These are phyloP conservation scores for Heliconius nattereri DNA, from an alignment of 1,140 invertebrate genomes.

Conservation along the genomic window DNA sequence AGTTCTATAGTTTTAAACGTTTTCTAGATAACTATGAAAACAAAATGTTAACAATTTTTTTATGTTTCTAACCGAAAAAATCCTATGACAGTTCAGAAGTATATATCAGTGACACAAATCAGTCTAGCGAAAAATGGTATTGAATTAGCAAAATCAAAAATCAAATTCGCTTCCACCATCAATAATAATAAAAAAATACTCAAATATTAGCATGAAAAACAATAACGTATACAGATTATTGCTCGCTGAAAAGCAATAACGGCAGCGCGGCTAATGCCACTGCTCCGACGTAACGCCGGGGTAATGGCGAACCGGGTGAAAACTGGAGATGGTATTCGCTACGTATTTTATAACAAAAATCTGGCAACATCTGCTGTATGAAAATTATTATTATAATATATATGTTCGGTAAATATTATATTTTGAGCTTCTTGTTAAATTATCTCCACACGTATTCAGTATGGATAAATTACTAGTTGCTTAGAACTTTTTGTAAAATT, in stretches of 20 bases:
- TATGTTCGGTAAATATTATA: no score
- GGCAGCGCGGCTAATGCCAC: conserved; percentile 5
- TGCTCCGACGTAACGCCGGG: neutral
- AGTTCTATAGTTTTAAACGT: no score
- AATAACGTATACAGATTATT: conserved; percentile 24
- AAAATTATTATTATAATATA: neutral
- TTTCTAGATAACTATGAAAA: no score
- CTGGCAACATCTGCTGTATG: neutral
- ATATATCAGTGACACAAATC: no score
- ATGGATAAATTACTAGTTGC: no score
- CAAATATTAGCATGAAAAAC: neutral
- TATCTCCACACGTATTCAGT: no score
- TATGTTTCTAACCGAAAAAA: no score
- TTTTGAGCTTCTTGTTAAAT: no score
- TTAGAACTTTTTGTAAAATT: no score
- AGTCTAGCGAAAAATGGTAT: neutral
- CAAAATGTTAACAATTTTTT: no score
- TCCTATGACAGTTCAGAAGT: no score
- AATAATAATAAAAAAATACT: neutral
- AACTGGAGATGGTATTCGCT: neutral
- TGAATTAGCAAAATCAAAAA: neutral
- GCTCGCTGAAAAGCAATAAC: conserved; percentile 32
- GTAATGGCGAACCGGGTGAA: conserved; percentile 4
- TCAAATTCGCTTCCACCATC: neutral
- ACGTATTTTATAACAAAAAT: neutral